phyloP scores from a whole-genome alignment of 2,888 invertebrate genomes.

The Formica aserva region DNA sequence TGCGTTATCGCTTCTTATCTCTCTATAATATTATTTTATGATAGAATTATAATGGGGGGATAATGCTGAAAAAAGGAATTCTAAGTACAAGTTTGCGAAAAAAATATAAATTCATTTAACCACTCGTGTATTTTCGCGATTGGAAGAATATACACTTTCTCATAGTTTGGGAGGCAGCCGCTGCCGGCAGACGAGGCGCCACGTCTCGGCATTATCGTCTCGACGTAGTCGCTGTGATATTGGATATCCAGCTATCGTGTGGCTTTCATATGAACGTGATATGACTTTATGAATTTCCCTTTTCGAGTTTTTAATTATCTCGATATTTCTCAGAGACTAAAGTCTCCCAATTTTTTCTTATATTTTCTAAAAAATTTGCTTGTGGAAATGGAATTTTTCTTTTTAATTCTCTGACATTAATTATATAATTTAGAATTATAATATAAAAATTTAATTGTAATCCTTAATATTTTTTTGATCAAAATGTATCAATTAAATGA shows the following conservation, averaged over 20 bases:
- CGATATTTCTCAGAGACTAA: not conserved
- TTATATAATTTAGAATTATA: not conserved
- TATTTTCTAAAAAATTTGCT: not conserved
- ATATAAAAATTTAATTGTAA: not conserved
- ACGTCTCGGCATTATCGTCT: slow-evolving; percentile 77
- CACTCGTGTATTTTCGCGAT: slow-evolving; percentile 8
- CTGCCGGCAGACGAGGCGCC: slow-evolving; percentile 77
- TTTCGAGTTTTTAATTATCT: not conserved
- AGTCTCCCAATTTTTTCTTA: not conserved
- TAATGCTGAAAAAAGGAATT: not conserved
- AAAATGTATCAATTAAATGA: not conserved
- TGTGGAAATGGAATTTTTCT: not conserved
- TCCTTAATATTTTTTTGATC: not conserved
- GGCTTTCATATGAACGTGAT: slow-evolving; percentile 3
- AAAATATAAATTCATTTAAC: not conserved
- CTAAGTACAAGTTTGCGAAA: not conserved
- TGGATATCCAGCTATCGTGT: slow-evolving; percentile 11
- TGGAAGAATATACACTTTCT: slow-evolving; percentile 16
- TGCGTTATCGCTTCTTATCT: not conserved
- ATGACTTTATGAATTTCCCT: not conserved
- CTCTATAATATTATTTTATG: not conserved
- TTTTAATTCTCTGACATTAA: not conserved
- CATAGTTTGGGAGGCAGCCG: slow-evolving; percentile 70
- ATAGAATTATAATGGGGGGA: not conserved
- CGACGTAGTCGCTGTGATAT: slow-evolving; percentile 2